A percentile compares a stretch with the other conserved stretches of the same genome.
Evolutionary conservation across 2,113 vertebrate species (phyloP).

Genomic region (Cinclus cinclus): DNA sequence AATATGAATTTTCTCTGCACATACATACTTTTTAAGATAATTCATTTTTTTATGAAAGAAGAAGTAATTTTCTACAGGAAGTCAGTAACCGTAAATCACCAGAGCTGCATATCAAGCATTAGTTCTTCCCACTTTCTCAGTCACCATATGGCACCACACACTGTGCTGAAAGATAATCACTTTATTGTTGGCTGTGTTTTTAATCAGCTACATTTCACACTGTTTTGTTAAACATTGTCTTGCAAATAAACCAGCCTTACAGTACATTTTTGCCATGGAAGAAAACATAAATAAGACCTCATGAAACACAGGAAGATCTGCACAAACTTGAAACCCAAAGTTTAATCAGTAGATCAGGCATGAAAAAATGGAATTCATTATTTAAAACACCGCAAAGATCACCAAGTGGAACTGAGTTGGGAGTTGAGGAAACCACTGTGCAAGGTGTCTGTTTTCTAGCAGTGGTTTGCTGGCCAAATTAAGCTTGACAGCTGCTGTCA

Average conservation of each 20-base stretch:
- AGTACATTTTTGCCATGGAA: background rate
- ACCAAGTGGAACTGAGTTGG: background rate
- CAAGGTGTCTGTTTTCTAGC: background rate
- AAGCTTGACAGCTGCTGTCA: background rate
- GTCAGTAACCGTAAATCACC: slow-evolving; percentile 49
- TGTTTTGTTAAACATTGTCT: slow-evolving; percentile 58
- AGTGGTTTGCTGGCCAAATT: background rate
- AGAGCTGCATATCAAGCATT: slow-evolving; percentile 45
- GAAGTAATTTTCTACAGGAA: slow-evolving; percentile 54
- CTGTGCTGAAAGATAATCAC: slow-evolving; percentile 66
- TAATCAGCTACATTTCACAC: slow-evolving; percentile 58
- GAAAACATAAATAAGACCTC: background rate
- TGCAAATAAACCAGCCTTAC: background rate
- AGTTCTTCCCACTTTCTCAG: slow-evolving; percentile 62
- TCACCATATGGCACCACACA: slow-evolving; percentile 63
- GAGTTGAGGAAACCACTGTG: background rate
- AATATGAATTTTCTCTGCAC: background rate
- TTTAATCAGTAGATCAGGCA: background rate
- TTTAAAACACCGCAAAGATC: background rate
- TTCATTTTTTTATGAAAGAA: slow-evolving; percentile 57
- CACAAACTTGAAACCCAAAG: background rate
- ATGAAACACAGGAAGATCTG: background rate
- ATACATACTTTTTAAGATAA: slow-evolving; percentile 32
- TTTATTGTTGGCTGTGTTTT: slow-evolving; percentile 63
- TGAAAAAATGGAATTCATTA: background rate